Evolutionary conservation across 2,888 invertebrate species (phyloP), one percentile per base, ranked within the genome.

Genomic region (Steinernema carpocapsae): DNA sequence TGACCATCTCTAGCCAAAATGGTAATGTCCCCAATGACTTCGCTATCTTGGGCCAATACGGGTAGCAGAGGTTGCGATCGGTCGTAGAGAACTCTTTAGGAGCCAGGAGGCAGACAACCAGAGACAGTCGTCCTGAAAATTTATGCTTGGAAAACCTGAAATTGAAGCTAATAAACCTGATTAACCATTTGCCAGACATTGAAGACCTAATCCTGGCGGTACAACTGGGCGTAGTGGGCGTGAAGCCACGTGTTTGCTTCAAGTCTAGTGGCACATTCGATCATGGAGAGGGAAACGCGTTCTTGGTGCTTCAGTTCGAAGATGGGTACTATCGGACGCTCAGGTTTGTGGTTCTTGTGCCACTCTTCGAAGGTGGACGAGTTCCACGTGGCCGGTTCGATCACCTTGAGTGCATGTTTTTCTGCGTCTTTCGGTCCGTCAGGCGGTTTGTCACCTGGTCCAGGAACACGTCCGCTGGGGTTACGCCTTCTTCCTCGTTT

Each of bases 231-330:
- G 32, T 64, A 64, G 12, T 64, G 64, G 2, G 64, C 64, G 64
- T 64, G 64, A 32, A 64, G 29, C 64, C 64, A 64, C 17, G 64
- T 64, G 32, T 64, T 64, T 3, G 64, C 64, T 32, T 64, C 64
- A 17, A 14, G 64, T 64, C 64, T 32, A 1, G 64, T 64, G 14
- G 64, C 64, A 29, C 64, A 29, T 32, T 64, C 64, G 14, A 64
- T 64, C 32, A 6, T 64, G 32, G 64, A 32, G 2, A 64, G 64
- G 2, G 29, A 29, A 29, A 64, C 64, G 14, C 64, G 64, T 29
- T 64, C 29, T 17, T 64, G 64, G 37, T 37, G 37, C 37, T 37
- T 37, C 37, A 37, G 37, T 2, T 64, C 64, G 12, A 64, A 29
- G 29, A 64, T 64, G 14, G 64, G 64, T 1, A 64, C 64, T 4